Conservation (phyloP, 2,797 vertebrate species). For the Neosilurus hyrtlii region DNA sequence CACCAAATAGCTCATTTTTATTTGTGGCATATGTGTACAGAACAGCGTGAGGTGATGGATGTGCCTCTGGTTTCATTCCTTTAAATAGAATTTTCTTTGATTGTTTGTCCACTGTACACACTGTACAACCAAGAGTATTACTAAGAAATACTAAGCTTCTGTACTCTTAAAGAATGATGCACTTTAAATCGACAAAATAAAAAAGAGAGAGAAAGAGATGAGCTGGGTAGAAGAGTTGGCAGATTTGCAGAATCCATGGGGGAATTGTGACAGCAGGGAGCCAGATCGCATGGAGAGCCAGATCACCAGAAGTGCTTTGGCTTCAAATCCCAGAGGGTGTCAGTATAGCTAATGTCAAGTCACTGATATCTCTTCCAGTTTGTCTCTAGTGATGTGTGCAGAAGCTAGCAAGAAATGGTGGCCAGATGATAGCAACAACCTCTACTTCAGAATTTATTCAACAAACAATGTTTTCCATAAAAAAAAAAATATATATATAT, state of each 20-base stretch:
- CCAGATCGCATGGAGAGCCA: not conserved
- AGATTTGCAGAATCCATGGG: not conserved
- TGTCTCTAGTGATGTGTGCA: not conserved
- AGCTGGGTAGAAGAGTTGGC: not conserved
- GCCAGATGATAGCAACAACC: too few species aligned
- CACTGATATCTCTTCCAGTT: not conserved
- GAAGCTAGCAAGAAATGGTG: too few species aligned
- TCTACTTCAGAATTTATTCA: too few species aligned
- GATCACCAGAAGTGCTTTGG: not conserved
- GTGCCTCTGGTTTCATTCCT: not conserved
- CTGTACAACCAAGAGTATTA: not conserved
- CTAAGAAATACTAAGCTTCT: not conserved
- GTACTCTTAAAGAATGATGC: not conserved
- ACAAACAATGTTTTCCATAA: too few species aligned
- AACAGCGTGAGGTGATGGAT: not conserved
- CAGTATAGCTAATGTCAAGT: not conserved
- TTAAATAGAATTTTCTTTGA: not conserved
- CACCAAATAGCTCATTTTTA: not conserved
- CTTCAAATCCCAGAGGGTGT: not conserved
- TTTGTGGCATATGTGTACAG: not conserved
- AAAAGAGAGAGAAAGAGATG: not conserved
- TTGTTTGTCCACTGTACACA: not conserved
- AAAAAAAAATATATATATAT: too few species aligned
- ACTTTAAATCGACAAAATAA: not conserved
- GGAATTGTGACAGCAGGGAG: not conserved